These are phyloP conservation scores for Galaxias olidus DNA, from an alignment of 2,797 vertebrate species.

Conservation along the genomic window DNA sequence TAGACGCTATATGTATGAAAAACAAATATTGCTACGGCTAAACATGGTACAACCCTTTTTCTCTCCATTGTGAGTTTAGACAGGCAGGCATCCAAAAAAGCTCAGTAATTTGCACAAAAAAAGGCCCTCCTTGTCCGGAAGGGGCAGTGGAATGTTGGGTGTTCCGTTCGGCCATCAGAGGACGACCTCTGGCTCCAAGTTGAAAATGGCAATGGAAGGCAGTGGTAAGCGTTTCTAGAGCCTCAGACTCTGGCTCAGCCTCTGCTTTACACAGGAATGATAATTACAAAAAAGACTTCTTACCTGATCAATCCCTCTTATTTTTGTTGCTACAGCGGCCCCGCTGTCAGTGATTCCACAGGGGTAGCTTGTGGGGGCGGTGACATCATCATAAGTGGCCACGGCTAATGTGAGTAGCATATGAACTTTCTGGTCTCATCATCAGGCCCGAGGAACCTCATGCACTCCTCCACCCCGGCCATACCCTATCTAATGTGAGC, in stretches of 20 bases:
- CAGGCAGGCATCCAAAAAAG: constrained; percentile 45
- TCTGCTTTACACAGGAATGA: too few relatives aligned
- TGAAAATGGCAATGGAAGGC: neutral
- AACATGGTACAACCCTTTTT: constrained; percentile 33
- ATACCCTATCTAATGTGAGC: too few relatives aligned
- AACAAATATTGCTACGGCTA: constrained; percentile 47
- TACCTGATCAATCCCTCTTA: too few relatives aligned
- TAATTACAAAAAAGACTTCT: too few relatives aligned
- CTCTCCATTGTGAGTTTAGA: constrained; percentile 52
- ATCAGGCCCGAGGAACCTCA: too few relatives aligned
- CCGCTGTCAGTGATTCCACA: neutral
- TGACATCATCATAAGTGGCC: constrained; percentile 19
- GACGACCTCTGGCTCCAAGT: constrained; percentile 1
- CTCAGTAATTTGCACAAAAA: constrained; percentile 51
- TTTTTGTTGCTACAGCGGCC: too few relatives aligned
- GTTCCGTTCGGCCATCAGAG: constrained; percentile 29
- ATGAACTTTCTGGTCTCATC: too few relatives aligned
- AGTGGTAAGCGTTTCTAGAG: neutral
- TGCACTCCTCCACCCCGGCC: too few relatives aligned
- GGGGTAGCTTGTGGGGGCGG: neutral
- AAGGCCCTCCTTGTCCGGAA: constrained; percentile 32
- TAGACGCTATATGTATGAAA: neutral
- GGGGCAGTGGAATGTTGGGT: constrained; percentile 22
- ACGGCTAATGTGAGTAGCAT: constrained; percentile 50
- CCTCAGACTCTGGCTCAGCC: neutral